Base-by-base conservation (phyloP, 1,140 invertebrate species). In the Metaphire vulgaris region DNA sequence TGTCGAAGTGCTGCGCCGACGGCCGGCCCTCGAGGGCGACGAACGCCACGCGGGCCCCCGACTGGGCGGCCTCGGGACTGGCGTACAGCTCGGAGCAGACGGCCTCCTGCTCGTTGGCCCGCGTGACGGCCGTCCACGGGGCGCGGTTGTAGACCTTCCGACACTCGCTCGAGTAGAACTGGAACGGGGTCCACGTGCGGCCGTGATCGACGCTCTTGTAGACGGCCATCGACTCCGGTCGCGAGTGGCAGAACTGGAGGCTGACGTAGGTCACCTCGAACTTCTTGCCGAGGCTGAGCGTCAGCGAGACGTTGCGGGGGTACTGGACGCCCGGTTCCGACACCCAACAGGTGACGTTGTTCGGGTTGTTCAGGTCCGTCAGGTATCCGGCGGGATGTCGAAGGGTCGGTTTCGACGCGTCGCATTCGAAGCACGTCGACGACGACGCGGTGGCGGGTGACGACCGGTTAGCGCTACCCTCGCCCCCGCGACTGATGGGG, bases 201-300 rank as follows among this genome's bases (percentile, higher is more conserved):
- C 85, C 86, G 75, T 85, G 83, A 81, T 87, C 85, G 77, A 84
- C 80, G 77, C 93, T 95, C 86, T 99, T 99, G 88, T 92, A 97
- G 77, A 99, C 93, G 1, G 93, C 95, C 79, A 99, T 92, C 0
- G 96, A 98, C 83, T 98, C 96, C 0, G 97, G 96, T 75, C 92
- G 90, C 0, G 93, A 83, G 26, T 96, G 12, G n/a, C n/a, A n/a
- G n/a, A n/a, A n/a, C n/a, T n/a, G n/a, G n/a, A n/a, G n/a, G n/a
- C n/a, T n/a, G n/a, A 99, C 92, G 85, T 99, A 99, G 0, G 96
- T 99, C 74, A 99, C 87, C 87, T 99, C 97, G 88, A 96, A 99
- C 83, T 98, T 98, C 86, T 99, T 99, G 31, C 93, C 78, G 68
- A 86, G 80, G 67, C 81, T 81, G 34, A 86, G 77, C 34, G 81